These are phyloP conservation scores for Ficedula albicollis DNA, from an alignment of 2,797 vertebrate species.

Conservation along the genomic window DNA sequence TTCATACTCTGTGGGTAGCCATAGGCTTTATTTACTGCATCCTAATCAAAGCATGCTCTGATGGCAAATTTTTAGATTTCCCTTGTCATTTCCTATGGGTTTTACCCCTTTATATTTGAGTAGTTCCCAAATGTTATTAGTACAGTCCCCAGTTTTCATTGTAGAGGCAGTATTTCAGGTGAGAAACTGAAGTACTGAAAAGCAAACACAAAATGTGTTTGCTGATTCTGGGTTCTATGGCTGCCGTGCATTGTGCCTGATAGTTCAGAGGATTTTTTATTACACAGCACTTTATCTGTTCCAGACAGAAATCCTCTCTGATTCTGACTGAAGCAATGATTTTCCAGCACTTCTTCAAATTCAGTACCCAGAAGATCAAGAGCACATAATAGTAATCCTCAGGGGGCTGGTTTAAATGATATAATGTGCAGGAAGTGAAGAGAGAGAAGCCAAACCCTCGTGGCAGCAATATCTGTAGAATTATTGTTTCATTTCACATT, in stretches of 20 bases:
- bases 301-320: not conserved
- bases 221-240: not conserved
- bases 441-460: not conserved
- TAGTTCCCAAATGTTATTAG: not conserved
- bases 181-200: not conserved
- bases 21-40: conserved; percentile 15
- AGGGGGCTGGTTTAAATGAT: conserved; percentile 11
- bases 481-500: not conserved
- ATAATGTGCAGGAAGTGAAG: not conserved
- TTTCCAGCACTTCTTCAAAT: conserved; percentile 11
- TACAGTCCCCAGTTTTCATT: not conserved
- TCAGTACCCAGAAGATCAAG: not conserved
- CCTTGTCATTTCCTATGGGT: not conserved
- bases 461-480: not conserved
- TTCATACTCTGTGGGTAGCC: not conserved
- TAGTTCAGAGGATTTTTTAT: conserved; percentile 1
- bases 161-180: not conserved
- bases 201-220: not conserved
- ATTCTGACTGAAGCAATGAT: not conserved
- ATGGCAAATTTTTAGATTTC: not conserved
- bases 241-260: not conserved
- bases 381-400: not conserved
- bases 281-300: not conserved
- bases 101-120: not conserved
- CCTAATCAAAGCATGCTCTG: not conserved